A percentile compares a stretch with the other conserved stretches of the same genome.
Conservation (phyloP, 2,113 vertebrate genomes). For the Penelope pileata region DNA sequence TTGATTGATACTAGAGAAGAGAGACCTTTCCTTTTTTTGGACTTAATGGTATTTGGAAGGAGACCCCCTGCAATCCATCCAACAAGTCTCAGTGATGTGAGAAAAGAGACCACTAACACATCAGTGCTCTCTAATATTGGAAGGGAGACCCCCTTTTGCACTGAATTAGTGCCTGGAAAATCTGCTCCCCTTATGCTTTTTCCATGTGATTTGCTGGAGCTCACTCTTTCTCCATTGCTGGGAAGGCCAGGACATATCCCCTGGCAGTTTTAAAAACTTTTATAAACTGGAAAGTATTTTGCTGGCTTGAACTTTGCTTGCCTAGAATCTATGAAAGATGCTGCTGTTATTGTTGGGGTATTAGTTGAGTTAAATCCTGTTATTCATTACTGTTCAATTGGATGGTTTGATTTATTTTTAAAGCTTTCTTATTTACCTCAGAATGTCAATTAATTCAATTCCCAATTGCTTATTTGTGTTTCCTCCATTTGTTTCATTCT, state of each 20-base stretch:
- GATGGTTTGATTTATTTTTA: not conserved
- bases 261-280: conserved; percentile 67
- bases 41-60: conserved; percentile 35
- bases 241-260: conserved; percentile 69
- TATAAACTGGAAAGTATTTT: conserved; percentile 80
- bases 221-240: conserved; percentile 25
- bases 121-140: conserved; percentile 39
- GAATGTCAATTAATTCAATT: not conserved
- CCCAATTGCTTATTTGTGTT: not conserved
- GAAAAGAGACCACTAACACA: conserved; percentile 3
- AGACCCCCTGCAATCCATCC: conserved; percentile 42
- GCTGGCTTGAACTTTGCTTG: conserved; percentile 59
- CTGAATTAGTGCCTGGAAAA: conserved; percentile 69
- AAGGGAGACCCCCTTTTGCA: conserved; percentile 43
- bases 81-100: conserved; percentile 4
- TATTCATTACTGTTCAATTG: not conserved
- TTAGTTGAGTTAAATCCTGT: conserved; percentile 15
- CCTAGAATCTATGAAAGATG: conserved; percentile 34
- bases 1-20: conserved; percentile 27
- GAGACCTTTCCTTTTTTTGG: conserved; percentile 19
- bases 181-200: conserved; percentile 62
- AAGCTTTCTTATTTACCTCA: not conserved
- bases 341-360: conserved; percentile 16
- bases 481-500: not conserved
- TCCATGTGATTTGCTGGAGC: conserved; percentile 67